Conservation (phyloP, 2,888 invertebrate genomes). For the Lymantria dispar region DNA sequence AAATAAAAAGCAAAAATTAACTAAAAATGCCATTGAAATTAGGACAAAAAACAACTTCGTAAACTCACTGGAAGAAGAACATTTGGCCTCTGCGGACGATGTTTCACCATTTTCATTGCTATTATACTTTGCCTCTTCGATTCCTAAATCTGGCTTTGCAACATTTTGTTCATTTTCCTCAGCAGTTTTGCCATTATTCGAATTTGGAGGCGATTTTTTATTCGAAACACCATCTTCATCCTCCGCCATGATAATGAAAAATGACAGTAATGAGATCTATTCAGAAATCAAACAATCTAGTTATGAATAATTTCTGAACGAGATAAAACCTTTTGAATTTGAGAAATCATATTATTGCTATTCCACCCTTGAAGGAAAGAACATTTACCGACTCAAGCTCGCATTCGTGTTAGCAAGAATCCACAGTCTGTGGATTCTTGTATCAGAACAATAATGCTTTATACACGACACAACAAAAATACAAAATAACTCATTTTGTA, state of each 20-base stretch:
- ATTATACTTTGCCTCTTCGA: constrained; percentile 74
- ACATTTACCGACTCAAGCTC: no score
- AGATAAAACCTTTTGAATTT: no score
- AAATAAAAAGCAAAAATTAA: constrained; percentile 50
- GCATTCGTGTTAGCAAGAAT: no score
- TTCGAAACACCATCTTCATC: constrained; percentile 79
- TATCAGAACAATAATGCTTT: no score
- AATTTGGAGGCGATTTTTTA: constrained; percentile 74
- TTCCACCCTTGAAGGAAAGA: no score
- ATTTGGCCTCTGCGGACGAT: constrained; percentile 60
- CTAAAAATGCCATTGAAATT: constrained; percentile 64
- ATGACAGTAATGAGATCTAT: constrained; percentile 59
- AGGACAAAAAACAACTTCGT: constrained; percentile 75
- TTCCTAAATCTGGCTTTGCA: constrained; percentile 73
- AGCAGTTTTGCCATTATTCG: constrained; percentile 57
- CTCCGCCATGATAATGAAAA: constrained; percentile 80
- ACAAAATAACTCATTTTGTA: no score
- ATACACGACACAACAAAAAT: no score
- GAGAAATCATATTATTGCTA: no score
- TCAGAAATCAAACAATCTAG: constrained; percentile 31
- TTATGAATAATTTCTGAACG: no score
- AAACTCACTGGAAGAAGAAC: constrained; percentile 74
- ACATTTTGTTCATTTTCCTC: constrained; percentile 68
- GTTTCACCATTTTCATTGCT: constrained; percentile 66
- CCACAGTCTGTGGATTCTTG: no score